Conservation (phyloP, 2,797 vertebrate genomes). For the Halcyon badia region DNA sequence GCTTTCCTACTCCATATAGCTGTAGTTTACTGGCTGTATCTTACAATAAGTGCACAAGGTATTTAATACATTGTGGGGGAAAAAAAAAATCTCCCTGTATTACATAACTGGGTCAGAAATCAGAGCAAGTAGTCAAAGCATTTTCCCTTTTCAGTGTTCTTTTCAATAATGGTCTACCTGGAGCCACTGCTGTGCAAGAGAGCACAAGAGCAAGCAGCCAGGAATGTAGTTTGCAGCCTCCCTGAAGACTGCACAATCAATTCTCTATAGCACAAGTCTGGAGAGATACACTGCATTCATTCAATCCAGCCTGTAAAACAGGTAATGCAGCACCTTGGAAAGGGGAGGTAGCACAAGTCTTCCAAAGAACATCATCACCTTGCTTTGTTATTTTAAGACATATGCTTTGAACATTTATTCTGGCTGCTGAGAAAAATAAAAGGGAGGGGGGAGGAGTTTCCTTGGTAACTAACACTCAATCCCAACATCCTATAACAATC, state of each 20-base stretch:
- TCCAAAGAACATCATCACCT: conserved; percentile 9
- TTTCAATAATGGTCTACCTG: neutral
- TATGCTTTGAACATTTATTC: neutral
- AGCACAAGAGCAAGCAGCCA: neutral
- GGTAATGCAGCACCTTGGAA: conserved; percentile 26
- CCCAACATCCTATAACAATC: conserved; percentile 4
- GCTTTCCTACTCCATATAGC: neutral
- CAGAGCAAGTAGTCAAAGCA: neutral
- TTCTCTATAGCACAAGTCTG: neutral
- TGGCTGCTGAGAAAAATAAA: neutral
- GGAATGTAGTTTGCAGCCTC: neutral
- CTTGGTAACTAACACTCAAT: conserved; percentile 38
- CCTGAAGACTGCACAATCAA: neutral
- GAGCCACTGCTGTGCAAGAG: conserved; percentile 3
- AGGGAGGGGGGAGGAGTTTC: neutral
- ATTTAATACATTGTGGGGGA: neutral
- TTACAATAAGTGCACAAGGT: neutral
- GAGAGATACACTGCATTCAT: conserved; percentile 2
- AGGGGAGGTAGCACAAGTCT: neutral
- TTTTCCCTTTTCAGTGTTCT: neutral
- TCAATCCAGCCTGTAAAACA: conserved; percentile 34
- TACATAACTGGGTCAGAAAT: conserved; percentile 32
- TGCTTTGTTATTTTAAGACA: conserved; percentile 33
- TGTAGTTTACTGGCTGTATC: neutral
- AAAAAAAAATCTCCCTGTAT: neutral